Percentiles rank a stretch among this genome's conserved stretches.
Evolutionary conservation across 2,797 vertebrate species (phyloP).

Genomic region (Sciurus vulgaris): DNA sequence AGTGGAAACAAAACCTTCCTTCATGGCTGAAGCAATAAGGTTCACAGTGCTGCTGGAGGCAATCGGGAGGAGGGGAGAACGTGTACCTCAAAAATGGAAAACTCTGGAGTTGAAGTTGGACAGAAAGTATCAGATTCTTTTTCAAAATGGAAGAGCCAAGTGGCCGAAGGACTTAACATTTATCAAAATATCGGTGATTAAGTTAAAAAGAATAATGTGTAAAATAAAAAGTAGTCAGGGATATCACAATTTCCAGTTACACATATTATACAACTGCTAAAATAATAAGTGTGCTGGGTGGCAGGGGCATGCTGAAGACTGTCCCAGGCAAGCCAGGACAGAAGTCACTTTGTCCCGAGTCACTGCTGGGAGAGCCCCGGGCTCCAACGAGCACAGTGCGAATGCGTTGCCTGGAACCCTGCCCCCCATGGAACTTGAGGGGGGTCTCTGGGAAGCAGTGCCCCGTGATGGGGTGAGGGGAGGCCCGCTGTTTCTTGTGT

Average conservation of each 20-base stretch:
- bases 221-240: not conserved
- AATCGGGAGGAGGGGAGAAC: not conserved
- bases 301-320: not conserved
- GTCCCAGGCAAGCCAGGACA: too few species aligned
- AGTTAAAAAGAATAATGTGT: not conserved
- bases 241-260: not conserved
- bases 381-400: not conserved
- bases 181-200: conserved; percentile 6
- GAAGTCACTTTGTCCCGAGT: not conserved
- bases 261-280: not conserved
- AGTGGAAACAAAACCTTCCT: not conserved
- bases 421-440: not conserved
- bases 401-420: not conserved
- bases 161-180: not conserved
- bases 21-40: not conserved
- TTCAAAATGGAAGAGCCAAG: not conserved
- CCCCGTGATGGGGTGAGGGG: not conserved
- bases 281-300: not conserved
- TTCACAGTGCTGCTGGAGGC: not conserved
- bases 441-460: not conserved
- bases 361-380: not conserved
- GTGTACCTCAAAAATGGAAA: not conserved
- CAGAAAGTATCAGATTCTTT: not conserved
- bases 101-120: not conserved
- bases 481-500: not conserved